Conservation (phyloP, 2,797 vertebrate genomes). For the Clarias fuscus region DNA sequence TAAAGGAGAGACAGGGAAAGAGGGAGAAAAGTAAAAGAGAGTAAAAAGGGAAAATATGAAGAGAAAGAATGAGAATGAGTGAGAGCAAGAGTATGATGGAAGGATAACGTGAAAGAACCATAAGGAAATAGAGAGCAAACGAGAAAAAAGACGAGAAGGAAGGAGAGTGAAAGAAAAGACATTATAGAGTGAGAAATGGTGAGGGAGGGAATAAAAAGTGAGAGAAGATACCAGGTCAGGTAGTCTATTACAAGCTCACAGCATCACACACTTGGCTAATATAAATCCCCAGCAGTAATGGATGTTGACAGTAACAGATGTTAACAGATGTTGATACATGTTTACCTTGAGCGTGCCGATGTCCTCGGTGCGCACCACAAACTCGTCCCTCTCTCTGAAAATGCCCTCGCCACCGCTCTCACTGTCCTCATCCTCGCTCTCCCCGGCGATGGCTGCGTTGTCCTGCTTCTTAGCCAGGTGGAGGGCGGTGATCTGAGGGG, state of each 20-base stretch:
- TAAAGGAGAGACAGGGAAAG: neutral
- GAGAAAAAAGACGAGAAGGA: neutral
- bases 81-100: neutral
- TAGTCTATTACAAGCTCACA: neutral
- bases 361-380: slow-evolving; percentile 87
- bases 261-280: neutral
- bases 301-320: slow-evolving; percentile 27
- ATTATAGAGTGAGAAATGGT: neutral
- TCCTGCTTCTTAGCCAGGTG: slow-evolving; percentile 90
- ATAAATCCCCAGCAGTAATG: slow-evolving; percentile 18
- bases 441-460: slow-evolving; percentile 83
- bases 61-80: neutral
- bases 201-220: neutral
- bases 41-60: neutral
- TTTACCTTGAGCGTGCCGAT: slow-evolving; percentile 85
- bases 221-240: neutral
- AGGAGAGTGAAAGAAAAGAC: no score
- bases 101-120: neutral
- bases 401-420: slow-evolving; percentile 89
- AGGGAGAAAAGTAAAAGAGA: neutral
- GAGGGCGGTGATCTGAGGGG: slow-evolving; percentile 79
- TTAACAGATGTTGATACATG: slow-evolving; percentile 27
- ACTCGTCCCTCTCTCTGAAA: slow-evolving; percentile 88
- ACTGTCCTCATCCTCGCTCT: slow-evolving; percentile 86
- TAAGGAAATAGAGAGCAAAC: neutral